phyloP scores from a whole-genome alignment of 2,113 vertebrate genomes.

The Thryonomys swinderianus region DNA sequence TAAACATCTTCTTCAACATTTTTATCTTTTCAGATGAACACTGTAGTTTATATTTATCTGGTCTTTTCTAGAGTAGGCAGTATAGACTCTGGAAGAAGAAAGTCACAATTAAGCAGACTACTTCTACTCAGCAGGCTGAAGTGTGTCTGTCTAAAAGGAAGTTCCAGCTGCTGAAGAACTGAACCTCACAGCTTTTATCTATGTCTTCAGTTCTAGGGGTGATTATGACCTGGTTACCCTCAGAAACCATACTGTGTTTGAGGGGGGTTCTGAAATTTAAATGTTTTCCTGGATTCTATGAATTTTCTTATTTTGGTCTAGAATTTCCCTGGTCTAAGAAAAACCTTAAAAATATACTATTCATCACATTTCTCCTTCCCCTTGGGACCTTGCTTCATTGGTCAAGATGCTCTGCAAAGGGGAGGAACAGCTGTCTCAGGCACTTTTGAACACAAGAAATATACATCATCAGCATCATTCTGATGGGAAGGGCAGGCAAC shows the following conservation, averaged over 20 bases:
- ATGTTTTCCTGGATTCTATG: not conserved
- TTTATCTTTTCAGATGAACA: conserved; percentile 2
- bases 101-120: not conserved
- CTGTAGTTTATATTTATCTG: conserved; percentile 15
- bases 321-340: not conserved
- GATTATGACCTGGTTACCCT: not conserved
- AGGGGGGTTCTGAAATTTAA: not conserved
- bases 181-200: not conserved
- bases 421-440: not conserved
- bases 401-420: not conserved
- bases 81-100: not conserved
- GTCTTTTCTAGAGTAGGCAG: not conserved
- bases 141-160: not conserved
- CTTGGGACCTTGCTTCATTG: not conserved
- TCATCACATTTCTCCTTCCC: not conserved
- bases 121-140: not conserved
- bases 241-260: not conserved
- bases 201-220: not conserved
- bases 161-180: not conserved
- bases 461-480: not conserved
- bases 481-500: not conserved
- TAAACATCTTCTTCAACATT: conserved; percentile 6
- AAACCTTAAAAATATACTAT: conserved; percentile 16
- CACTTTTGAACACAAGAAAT: not conserved
- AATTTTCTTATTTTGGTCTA: not conserved